Base-by-base conservation (phyloP, 2,888 invertebrate species). In the Oscheius sp. region DNA sequence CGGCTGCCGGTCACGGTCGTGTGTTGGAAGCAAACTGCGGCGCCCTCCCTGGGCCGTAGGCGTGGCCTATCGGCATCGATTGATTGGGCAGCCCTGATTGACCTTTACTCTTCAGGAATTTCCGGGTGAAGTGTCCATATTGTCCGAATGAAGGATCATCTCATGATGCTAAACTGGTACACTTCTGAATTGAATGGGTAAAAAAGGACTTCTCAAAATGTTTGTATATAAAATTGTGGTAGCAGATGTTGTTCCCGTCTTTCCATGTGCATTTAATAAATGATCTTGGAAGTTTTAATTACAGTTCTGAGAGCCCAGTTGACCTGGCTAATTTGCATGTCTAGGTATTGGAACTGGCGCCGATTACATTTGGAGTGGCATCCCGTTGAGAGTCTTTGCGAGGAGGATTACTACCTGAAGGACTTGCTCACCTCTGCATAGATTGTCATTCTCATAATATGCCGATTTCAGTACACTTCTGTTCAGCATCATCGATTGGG, bases 81-180 rank as follows among this genome's bases (percentile, higher is more conserved):
- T 70, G 68, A 51, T 68, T 37, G 51, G 32, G 10, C 51, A 70
- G 29, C 60, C 13, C 57, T 70, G 63, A 66, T 21, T 78, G 74
- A 76, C 74, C 76, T 77, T 78, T 76, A 73, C 77, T 78, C 63
- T 74, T 59, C 53, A 63, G 70, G 59, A 48, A 72, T 53, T 63
- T 62, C 50, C 62, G 72, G 57, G 63, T 72, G 60, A 99, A 99
- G 91, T 99, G 99, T 89, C 98, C 98, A 0, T 99, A 99, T 91
- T 99, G 99, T 89, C 98, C 98, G 0, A 93, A 96, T 90, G 98
- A 99, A 90, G 96, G 96, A 90, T 94, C 94, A 85, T 94, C 96
- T 33, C 93, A 94, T 74, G 96, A 97, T 90, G 96, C 96, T 63
- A 93, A 94, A 89, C 93, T 94, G 90, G 95, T 98, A 89, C 94